phyloP scores from a whole-genome alignment of 2,113 vertebrate genomes.

The Cryptotis parvus region DNA sequence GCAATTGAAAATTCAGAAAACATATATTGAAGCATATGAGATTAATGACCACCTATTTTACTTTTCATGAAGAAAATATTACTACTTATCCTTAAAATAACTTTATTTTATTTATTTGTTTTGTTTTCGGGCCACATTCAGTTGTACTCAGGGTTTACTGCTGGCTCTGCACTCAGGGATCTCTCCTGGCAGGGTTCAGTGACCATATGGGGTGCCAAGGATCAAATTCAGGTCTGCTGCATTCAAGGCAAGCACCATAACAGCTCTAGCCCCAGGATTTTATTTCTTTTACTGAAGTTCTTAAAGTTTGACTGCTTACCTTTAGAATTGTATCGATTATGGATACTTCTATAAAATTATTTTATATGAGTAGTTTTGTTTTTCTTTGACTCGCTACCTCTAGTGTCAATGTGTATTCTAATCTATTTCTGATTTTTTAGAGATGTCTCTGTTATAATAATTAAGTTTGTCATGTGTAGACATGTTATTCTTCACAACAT shows the following conservation, averaged over 20 bases:
- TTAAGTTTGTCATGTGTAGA: slow-evolving; percentile 15
- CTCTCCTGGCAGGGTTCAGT: too few species aligned
- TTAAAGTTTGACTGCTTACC: slow-evolving; percentile 18
- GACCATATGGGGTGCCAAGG: too few species aligned
- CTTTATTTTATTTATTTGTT: too few species aligned
- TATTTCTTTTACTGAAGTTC: slow-evolving; percentile 45
- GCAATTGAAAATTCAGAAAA: slow-evolving; percentile 68
- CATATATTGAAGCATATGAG: slow-evolving; percentile 71
- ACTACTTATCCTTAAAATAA: slow-evolving; percentile 51
- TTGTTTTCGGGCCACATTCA: too few species aligned
- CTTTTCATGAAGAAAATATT: slow-evolving; percentile 62
- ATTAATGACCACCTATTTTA: slow-evolving; percentile 69
- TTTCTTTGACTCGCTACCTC: background rate
- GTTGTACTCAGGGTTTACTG: too few species aligned
- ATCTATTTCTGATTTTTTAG: slow-evolving; percentile 11
- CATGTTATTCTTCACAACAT: background rate
- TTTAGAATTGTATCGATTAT: background rate
- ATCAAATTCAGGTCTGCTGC: too few species aligned
- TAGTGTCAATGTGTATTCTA: slow-evolving; percentile 41
- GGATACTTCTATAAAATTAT: slow-evolving; percentile 19
- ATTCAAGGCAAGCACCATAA: too few species aligned
- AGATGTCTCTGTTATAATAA: slow-evolving; percentile 23
- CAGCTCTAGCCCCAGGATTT: background rate
- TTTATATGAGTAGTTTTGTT: background rate
- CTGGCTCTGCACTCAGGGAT: too few species aligned